Conservation (phyloP, 2,113 vertebrate genomes). For the Excalfactoria chinensis region DNA sequence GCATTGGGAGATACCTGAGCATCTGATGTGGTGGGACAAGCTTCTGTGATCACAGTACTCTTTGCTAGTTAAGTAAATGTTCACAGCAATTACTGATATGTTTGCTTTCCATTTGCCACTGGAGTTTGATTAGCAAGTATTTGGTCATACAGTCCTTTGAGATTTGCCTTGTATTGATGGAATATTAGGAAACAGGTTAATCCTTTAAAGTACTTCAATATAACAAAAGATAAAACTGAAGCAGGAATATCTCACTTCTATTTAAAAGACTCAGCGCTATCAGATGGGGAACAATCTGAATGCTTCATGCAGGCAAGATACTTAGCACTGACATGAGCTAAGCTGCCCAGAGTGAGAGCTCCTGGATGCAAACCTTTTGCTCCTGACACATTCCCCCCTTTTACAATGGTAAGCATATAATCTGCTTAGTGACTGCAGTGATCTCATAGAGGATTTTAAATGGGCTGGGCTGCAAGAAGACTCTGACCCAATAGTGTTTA, state of each 20-base stretch:
- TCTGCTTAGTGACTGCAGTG: background rate
- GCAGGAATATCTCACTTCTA: background rate
- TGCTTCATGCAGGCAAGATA: background rate
- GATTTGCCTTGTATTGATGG: accelerated
- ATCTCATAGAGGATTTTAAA: background rate
- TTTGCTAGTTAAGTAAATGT: background rate
- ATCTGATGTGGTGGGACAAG: background rate
- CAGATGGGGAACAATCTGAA: background rate
- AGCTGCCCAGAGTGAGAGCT: background rate
- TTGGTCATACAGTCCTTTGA: background rate
- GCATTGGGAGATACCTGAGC: background rate
- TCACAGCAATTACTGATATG: background rate
- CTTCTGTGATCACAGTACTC: accelerated
- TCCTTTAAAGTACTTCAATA: background rate
- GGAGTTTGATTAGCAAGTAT: background rate
- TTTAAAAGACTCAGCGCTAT: background rate
- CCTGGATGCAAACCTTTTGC: background rate
- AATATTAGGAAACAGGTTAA: background rate
- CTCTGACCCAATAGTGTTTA: background rate
- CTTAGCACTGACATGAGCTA: no score
- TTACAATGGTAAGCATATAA: background rate
- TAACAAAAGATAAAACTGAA: background rate
- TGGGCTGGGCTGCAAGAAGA: background rate
- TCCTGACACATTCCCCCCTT: background rate
- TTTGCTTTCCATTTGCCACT: background rate